Percentiles rank a stretch among this genome's conserved stretches.
These are phyloP conservation scores for Smutsia temminckii DNA, from an alignment of 2,797 vertebrate species.

Conservation along the genomic window DNA sequence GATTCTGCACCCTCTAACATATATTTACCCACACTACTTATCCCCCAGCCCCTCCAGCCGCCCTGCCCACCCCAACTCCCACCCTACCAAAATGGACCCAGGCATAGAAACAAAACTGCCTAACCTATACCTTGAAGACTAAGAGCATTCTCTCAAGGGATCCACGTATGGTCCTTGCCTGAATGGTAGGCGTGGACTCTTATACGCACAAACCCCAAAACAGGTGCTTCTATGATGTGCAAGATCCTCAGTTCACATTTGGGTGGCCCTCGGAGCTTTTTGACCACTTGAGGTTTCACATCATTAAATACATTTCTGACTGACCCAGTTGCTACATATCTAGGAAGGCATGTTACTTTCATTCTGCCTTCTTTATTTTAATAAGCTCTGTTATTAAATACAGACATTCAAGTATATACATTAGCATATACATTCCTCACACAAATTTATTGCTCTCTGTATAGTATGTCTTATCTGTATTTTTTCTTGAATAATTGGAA, in stretches of 20 bases:
- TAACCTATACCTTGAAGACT: neutral
- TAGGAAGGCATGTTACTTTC: neutral
- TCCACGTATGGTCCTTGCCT: neutral
- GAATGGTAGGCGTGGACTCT: neutral
- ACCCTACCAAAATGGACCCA: neutral
- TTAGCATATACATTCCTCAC: neutral
- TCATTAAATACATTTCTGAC: neutral
- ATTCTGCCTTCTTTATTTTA: constrained; percentile 15
- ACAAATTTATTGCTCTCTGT: constrained; percentile 26
- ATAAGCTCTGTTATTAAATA: constrained; percentile 23
- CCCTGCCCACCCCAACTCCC: neutral
- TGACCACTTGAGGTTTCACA: constrained; percentile 46
- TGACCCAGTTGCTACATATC: neutral
- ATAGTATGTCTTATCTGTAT: constrained; percentile 2
- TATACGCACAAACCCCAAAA: neutral
- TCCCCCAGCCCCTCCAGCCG: neutral
- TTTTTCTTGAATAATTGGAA: constrained; percentile 58
- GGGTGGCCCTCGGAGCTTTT: constrained; percentile 1
- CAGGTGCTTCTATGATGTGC: neutral
- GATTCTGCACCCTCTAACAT: neutral
- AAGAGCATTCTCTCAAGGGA: constrained; percentile 1
- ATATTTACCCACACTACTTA: constrained; percentile 44
- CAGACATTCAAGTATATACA: neutral
- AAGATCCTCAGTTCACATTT: constrained; percentile 12
- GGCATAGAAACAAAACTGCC: constrained; percentile 39